A percentile compares a stretch with the other conserved stretches of the same genome.
Conservation (phyloP, 2,797 vertebrate species). For the Gymnoscopelus microlampas region DNA sequence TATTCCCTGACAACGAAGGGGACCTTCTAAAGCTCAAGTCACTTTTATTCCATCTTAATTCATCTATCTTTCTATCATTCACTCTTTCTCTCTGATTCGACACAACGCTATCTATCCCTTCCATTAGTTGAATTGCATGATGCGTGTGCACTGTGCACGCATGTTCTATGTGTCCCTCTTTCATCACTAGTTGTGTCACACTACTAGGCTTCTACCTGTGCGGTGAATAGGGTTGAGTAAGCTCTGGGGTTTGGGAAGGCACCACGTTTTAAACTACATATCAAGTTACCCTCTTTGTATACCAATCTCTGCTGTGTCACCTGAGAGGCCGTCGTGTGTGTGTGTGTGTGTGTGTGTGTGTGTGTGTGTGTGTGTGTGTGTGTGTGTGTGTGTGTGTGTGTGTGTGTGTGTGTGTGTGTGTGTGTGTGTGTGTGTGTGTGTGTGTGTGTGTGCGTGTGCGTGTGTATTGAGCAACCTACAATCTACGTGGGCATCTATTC, state of each 20-base stretch:
- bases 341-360: constrained; percentile 10
- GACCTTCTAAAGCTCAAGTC: neutral
- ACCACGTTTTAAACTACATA: constrained; percentile 51
- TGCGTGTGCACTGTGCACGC: constrained; percentile 17
- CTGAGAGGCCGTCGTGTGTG: constrained; percentile 44
- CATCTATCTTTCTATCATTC: constrained; percentile 25
- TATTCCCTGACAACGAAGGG: too few relatives aligned
- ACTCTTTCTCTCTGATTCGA: constrained; percentile 48
- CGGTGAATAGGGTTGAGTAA: constrained; percentile 46
- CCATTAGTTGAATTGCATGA: constrained; percentile 22
- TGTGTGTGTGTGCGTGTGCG: neutral
- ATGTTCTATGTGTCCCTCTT: constrained; percentile 20
- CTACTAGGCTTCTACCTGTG: neutral
- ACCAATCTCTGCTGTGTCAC: constrained; percentile 72
- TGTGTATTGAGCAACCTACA: constrained; percentile 39
- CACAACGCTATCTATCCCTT: constrained; percentile 29
- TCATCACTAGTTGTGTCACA: constrained; percentile 21
- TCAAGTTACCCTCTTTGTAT: constrained; percentile 68
- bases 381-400: constrained; percentile 2
- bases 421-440: constrained; percentile 16
- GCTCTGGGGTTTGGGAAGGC: constrained; percentile 37
- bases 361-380: constrained; percentile 33
- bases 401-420: constrained; percentile 33
- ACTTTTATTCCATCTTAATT: constrained; percentile 30
- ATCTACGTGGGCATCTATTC: constrained; percentile 29